These are phyloP conservation scores for Drosophila pseudoananassae DNA, from an alignment of 1,140 invertebrate genomes.

Conservation along the genomic window DNA sequence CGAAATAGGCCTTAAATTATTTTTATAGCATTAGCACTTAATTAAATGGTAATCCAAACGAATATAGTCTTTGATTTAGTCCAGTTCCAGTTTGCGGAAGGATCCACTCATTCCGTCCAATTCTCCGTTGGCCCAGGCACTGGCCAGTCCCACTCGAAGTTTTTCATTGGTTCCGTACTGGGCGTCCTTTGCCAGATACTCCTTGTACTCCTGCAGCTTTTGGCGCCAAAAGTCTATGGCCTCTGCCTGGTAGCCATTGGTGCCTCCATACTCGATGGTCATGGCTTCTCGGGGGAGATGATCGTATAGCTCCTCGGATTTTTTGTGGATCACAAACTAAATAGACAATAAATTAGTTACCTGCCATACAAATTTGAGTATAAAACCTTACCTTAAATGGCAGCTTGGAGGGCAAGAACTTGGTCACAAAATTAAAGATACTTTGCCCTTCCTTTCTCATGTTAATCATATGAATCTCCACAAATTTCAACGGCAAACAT, in stretches of 20 bases:
- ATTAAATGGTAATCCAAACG: constrained; percentile 49
- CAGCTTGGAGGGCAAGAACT: constrained; percentile 85
- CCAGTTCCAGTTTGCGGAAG: constrained; percentile 84
- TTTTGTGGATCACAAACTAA: constrained; percentile 84
- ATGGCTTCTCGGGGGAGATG: constrained; percentile 85
- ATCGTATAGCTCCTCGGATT: constrained; percentile 83
- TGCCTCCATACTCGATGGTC: constrained; percentile 86
- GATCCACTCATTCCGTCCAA: constrained; percentile 84
- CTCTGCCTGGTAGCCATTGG: constrained; percentile 84
- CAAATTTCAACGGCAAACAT: constrained; percentile 64
- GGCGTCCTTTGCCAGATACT: constrained; percentile 85
- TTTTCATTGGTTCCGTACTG: constrained; percentile 86
- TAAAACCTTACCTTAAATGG: constrained; percentile 83
- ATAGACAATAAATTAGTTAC: background rate
- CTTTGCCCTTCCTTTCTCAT: constrained; percentile 84
- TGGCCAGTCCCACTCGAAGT: constrained; percentile 79
- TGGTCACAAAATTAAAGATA: constrained; percentile 85
- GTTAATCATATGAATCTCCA: constrained; percentile 72
- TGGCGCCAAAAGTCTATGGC: constrained; percentile 85
- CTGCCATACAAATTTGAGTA: background rate
- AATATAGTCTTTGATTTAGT: constrained; percentile 37
- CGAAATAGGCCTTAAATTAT: constrained; percentile 54
- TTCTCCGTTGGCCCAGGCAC: constrained; percentile 57
- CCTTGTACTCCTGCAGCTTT: constrained; percentile 83
- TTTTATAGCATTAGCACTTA: constrained; percentile 62